A percentile compares a stretch with the other conserved stretches of the same genome.
These are phyloP conservation scores for Tillus elongatus DNA, from an alignment of 2,888 invertebrate species.

Conservation along the genomic window DNA sequence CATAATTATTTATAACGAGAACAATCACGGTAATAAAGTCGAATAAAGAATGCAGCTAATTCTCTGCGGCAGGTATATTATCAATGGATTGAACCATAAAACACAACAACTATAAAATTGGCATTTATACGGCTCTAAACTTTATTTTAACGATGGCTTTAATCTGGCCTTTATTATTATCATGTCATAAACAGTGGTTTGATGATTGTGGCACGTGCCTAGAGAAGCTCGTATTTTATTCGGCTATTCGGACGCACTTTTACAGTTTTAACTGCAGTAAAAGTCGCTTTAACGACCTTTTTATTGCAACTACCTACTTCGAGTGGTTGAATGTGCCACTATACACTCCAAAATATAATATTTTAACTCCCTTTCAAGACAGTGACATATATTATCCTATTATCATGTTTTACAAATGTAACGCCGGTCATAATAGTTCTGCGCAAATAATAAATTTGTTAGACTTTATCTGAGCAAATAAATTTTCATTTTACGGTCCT, in stretches of 20 bases:
- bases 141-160: slow-evolving; percentile 41
- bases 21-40: slow-evolving; percentile 16
- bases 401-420: too few species aligned
- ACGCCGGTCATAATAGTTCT: too few species aligned
- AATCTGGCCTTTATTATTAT: slow-evolving; percentile 41
- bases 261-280: slow-evolving; percentile 44
- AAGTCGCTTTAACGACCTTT: slow-evolving; percentile 42
- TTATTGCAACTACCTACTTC: slow-evolving; percentile 42
- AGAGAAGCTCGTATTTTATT: slow-evolving; percentile 39
- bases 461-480: too few species aligned
- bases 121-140: slow-evolving; percentile 40
- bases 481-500: too few species aligned
- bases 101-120: slow-evolving; percentile 40
- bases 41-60: slow-evolving; percentile 21
- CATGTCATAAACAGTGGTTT: slow-evolving; percentile 38
- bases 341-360: too few species aligned
- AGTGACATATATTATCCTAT: too few species aligned
- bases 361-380: too few species aligned
- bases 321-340: slow-evolving; percentile 28
- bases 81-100: slow-evolving; percentile 38
- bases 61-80: slow-evolving; percentile 31
- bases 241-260: slow-evolving; percentile 40
- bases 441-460: too few species aligned
- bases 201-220: slow-evolving; percentile 39
- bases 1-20: slow-evolving; percentile 14